Evolutionary conservation across 2,888 invertebrate species (phyloP).

Genomic region (Cetonia aurata): DNA sequence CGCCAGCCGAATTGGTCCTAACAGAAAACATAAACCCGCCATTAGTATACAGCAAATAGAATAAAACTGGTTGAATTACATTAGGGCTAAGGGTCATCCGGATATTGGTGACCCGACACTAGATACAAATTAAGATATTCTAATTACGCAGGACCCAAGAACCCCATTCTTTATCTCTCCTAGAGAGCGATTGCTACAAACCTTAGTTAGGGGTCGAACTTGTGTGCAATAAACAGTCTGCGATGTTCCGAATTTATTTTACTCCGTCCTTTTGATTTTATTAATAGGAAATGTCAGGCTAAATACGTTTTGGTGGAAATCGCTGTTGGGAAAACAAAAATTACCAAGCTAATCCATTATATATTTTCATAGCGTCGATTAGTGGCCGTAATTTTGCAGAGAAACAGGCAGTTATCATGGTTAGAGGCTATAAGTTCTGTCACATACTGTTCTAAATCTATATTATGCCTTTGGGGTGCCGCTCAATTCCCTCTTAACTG

Average conservation of each 20-base stretch:
- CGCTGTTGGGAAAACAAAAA: conserved; percentile 42
- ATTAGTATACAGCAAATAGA: conserved; percentile 56
- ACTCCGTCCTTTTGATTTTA: neutral
- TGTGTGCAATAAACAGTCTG: neutral
- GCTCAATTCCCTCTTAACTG: conserved; percentile 64
- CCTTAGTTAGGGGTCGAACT: conserved; percentile 9
- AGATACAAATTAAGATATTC: conserved; percentile 82
- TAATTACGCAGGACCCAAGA: conserved; percentile 66
- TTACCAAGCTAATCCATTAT: conserved; percentile 46
- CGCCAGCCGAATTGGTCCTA: no score
- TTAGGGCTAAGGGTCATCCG: conserved; percentile 65
- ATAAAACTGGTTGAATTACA: conserved; percentile 63
- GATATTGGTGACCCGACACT: conserved; percentile 68
- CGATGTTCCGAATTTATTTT: conserved; percentile 15
- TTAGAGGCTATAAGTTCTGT: conserved; percentile 61
- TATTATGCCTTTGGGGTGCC: conserved; percentile 61
- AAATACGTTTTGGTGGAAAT: conserved; percentile 2
- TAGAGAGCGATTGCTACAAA: conserved; percentile 10
- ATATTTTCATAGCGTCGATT: conserved; percentile 57
- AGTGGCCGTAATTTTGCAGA: conserved; percentile 59
- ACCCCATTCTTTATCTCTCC: conserved; percentile 39
- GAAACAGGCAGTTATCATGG: conserved; percentile 64
- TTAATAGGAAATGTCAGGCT: neutral
- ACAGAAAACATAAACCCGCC: conserved; percentile 8
- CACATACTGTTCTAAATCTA: conserved; percentile 64